Evolutionary conservation across 1,140 invertebrate species (phyloP).

Genomic region (Drosophila obscura): DNA sequence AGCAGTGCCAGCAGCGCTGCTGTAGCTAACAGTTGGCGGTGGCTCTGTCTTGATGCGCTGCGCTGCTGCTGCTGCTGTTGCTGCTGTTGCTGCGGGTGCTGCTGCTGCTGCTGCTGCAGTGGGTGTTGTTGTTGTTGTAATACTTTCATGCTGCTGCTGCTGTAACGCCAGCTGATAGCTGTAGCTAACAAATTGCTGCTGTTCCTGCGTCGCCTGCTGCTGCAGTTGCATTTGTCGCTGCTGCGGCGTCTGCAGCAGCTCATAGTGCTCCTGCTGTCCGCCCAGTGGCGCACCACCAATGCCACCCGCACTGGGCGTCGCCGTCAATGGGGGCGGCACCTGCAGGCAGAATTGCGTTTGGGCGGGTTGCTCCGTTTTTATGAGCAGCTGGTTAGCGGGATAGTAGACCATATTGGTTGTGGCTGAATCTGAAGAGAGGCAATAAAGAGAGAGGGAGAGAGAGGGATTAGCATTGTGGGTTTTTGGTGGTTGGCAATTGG

Average conservation of each 20-base stretch:
- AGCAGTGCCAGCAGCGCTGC: too few species aligned
- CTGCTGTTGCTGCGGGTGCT: conserved; percentile 18
- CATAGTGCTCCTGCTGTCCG: conserved; percentile 67
- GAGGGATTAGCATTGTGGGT: too few species aligned
- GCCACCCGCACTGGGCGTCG: conserved; percentile 21
- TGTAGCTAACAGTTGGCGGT: conserved; percentile 5
- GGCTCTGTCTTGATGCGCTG: conserved; percentile 59
- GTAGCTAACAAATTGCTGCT: conserved; percentile 53
- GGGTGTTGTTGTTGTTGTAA: conserved; percentile 54
- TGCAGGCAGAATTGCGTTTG: conserved; percentile 75
- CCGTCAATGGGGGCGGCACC: conserved; percentile 46
- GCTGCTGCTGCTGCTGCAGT: conserved; percentile 18
- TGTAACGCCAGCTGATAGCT: conserved; percentile 57
- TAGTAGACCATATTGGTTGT: conserved; percentile 83
- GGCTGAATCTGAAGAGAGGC: conserved; percentile 53
- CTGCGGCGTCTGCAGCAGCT: conserved; percentile 68
- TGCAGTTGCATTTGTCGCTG: conserved; percentile 61
- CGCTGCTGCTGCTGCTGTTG: conserved; percentile 18
- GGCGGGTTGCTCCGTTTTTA: conserved; percentile 79
- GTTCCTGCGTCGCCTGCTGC: conserved; percentile 55
- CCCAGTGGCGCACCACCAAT: conserved; percentile 28
- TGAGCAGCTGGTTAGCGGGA: conserved; percentile 76
- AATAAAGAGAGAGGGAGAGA: not conserved
- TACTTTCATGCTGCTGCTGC: conserved; percentile 62
- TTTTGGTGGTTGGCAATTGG: too few species aligned